Evolutionary conservation across 2,113 vertebrate species (phyloP), one percentile per base, ranked within the genome.

Genomic region (Emydocephalus ijimae): DNA sequence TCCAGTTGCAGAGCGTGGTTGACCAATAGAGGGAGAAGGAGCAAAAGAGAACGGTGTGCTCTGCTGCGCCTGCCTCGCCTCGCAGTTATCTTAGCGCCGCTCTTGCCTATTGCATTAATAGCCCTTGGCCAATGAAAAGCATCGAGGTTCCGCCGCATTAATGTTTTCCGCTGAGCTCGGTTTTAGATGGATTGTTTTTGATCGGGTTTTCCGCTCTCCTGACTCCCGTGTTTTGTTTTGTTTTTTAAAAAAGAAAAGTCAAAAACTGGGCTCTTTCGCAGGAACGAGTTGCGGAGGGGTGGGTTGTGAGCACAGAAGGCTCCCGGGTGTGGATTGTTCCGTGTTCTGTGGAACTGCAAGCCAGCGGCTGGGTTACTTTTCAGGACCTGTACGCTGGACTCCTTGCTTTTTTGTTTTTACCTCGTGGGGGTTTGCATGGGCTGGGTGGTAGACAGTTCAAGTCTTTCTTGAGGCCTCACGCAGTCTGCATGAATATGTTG

Each of bases 21-120:
- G 55, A 18, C 92, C 92, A 90, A 92, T 90, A 52, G 88, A 57
- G 88, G 26, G 23, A 3, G 43, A 81, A 45, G 29, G 50, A 24
- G 14, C 18, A 2, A 6, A 61, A 8, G 24, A 3, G 18, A 24
- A 43, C 43, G n/a, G 34, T 1, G 4, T 5, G 7, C 0, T 18
- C 24, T 5, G 26, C 24, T 52, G 87, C 23, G 45, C 26, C 48
- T 43, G n/a, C 14, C n/a, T 8, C 55, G 91, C 56, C 43, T 87
- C 10, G 45, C 45, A 23, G 9, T 55, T 69, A 20, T 61, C 23
- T 69, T 54, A 50, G 18, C n/a, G 56, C 56, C 1, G 26, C 26
- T 64, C 11, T 74, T 0, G 34, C 9, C 74, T 81, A 15, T 69
- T 69, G 29, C 12, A 18, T 81, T 81, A 39, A 8, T 21, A 81